These are phyloP conservation scores for Caenorhabditis parvicauda DNA, from an alignment of 2,888 invertebrate species.

Conservation along the genomic window DNA sequence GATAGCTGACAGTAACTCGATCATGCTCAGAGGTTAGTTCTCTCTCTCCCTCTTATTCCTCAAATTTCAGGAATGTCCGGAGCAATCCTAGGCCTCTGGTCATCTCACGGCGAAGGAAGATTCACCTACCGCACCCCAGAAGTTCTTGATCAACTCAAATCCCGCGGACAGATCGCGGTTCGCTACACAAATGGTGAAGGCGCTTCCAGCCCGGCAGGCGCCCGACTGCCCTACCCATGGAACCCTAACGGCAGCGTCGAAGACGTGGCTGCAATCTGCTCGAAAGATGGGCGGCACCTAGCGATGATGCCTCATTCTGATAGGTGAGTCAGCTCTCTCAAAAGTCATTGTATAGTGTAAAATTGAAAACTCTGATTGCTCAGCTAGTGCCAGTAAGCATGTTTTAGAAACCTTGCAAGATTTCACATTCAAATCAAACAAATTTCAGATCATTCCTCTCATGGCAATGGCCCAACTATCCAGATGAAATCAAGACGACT, in stretches of 20 bases:
- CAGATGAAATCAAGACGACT: constrained; percentile 47
- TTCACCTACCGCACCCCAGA: constrained; percentile 67
- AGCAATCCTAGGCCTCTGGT: constrained; percentile 89
- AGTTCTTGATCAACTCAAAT: constrained; percentile 60
- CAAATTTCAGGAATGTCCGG: constrained; percentile 83
- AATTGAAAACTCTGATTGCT: not conserved
- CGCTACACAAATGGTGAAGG: constrained; percentile 82
- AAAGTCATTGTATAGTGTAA: not conserved
- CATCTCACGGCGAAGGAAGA: constrained; percentile 89
- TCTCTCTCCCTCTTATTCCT: too few relatives aligned
- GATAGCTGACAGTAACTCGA: constrained; percentile 64
- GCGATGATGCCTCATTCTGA: constrained; percentile 99
- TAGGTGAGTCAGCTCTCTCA: constrained; percentile 58
- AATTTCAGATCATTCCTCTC: constrained; percentile 69
- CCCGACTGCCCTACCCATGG: constrained; percentile 74
- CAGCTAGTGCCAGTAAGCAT: too few relatives aligned
- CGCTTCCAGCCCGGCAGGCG: constrained; percentile 68
- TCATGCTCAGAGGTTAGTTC: too few relatives aligned
- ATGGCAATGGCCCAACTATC: constrained; percentile 84
- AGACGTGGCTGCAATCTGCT: constrained; percentile 86
- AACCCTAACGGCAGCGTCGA: constrained; percentile 83
- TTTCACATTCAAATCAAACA: too few relatives aligned
- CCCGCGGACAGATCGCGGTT: constrained; percentile 74
- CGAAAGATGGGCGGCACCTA: constrained; percentile 84
- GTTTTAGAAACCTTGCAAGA: too few relatives aligned